These are phyloP conservation scores for Myzus persicae DNA, from an alignment of 1,140 invertebrate genomes.

Conservation along the genomic window DNA sequence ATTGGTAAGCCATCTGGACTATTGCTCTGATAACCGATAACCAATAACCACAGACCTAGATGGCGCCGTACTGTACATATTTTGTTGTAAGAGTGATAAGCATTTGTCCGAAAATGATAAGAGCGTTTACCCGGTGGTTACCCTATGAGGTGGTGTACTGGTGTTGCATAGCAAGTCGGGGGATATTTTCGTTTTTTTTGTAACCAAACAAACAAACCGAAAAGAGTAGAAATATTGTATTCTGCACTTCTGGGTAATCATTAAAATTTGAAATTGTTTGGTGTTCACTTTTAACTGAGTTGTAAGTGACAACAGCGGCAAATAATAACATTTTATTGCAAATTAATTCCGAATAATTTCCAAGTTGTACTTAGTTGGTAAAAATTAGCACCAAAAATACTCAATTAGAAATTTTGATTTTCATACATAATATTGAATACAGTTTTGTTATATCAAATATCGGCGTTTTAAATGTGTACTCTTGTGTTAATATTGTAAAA, in stretches of 20 bases:
- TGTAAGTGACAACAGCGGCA: not conserved
- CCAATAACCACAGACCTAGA: not conserved
- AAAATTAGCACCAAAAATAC: not conserved
- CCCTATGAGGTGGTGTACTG: too few species aligned
- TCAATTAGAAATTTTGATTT: not conserved
- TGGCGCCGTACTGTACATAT: not conserved
- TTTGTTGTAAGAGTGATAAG: not conserved
- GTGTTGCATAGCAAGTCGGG: too few species aligned
- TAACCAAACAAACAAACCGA: too few species aligned
- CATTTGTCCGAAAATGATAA: too few species aligned
- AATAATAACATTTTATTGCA: not conserved
- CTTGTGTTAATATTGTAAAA: not conserved
- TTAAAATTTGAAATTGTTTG: slow-evolving; percentile 1
- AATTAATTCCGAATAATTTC: not conserved
- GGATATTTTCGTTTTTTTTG: too few species aligned
- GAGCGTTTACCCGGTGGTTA: too few species aligned
- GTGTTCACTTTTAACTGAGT: not conserved
- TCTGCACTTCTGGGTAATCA: not conserved
- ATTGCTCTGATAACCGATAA: not conserved
- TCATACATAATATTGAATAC: too few species aligned
- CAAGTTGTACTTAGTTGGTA: not conserved
- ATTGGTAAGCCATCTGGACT: not conserved
- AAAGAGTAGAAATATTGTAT: too few species aligned
- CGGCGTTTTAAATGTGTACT: not conserved
- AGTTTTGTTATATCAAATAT: not conserved